Evolutionary conservation across 1,140 invertebrate species (phyloP).

Genomic region (Habropoda laboriosa): DNA sequence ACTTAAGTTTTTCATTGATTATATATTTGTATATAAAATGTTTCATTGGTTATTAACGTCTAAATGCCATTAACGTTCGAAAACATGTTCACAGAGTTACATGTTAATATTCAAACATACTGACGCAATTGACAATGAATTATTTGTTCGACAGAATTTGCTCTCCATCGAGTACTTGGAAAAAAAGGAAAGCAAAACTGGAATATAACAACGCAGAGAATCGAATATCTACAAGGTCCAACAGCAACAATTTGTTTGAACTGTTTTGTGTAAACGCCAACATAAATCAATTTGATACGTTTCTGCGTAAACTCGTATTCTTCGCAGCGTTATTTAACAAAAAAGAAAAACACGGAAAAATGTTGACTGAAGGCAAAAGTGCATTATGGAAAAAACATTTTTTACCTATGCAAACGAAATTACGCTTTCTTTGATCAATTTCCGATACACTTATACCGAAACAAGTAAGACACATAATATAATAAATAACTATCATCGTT

Average conservation of each 20-base stretch:
- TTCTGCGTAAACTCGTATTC: background rate
- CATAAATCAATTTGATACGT: background rate
- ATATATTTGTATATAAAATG: background rate
- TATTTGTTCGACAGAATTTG: background rate
- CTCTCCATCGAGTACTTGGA: background rate
- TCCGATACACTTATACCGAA: background rate
- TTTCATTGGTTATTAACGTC: background rate
- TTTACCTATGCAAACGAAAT: background rate
- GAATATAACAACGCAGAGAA: background rate
- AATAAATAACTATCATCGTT: background rate
- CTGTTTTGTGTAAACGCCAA: background rate
- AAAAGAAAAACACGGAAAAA: background rate
- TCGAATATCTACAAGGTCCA: background rate
- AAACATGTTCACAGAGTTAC: too few species aligned
- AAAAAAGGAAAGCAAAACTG: background rate
- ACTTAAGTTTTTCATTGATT: background rate
- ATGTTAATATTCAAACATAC: background rate
- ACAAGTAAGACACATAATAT: too few species aligned
- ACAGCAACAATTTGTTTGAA: background rate
- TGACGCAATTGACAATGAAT: background rate
- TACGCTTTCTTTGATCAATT: background rate
- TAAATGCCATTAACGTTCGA: background rate
- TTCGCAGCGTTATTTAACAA: background rate
- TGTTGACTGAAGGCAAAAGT: background rate
- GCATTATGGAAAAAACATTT: background rate